A percentile compares a stretch with the other conserved stretches of the same genome.
phyloP scores from a whole-genome alignment of 2,888 invertebrate genomes.

The Stictocephala bisonia region DNA sequence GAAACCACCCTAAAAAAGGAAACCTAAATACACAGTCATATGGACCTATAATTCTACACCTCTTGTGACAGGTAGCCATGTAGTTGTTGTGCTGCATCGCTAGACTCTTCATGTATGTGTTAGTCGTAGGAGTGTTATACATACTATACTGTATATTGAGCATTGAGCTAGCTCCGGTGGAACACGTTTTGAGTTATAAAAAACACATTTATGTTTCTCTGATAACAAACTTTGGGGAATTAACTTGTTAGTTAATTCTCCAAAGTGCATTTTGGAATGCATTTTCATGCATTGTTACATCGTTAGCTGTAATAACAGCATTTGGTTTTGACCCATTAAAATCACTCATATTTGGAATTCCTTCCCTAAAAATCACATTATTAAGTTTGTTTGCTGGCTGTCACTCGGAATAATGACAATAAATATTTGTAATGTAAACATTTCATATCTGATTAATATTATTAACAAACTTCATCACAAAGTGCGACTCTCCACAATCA shows the following conservation, averaged over 20 bases:
- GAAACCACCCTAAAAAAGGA: no score
- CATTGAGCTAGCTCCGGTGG: background rate
- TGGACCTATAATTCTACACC: no score
- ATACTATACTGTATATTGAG: background rate
- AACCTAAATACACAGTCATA: no score
- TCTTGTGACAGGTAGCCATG: constrained; percentile 2
- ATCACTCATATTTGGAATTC: constrained; percentile 10
- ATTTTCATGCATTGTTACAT: no score
- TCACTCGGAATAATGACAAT: constrained; percentile 16
- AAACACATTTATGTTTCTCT: constrained; percentile 28
- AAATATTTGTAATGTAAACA: background rate
- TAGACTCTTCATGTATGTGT: constrained; percentile 2
- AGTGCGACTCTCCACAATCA: no score
- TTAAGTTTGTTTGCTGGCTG: background rate
- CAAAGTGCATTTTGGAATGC: no score
- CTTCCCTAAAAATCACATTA: background rate
- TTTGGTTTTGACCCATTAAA: background rate
- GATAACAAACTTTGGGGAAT: constrained; percentile 14
- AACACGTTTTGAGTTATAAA: constrained; percentile 26
- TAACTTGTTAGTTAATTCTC: background rate
- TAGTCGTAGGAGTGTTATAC: background rate
- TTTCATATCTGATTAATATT: no score
- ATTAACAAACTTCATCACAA: no score
- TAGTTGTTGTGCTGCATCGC: background rate
- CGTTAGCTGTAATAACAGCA: constrained; percentile 8